Evolutionary conservation across 2,797 vertebrate genomes (phyloP).

Genomic region (Pangasius djambal): DNA sequence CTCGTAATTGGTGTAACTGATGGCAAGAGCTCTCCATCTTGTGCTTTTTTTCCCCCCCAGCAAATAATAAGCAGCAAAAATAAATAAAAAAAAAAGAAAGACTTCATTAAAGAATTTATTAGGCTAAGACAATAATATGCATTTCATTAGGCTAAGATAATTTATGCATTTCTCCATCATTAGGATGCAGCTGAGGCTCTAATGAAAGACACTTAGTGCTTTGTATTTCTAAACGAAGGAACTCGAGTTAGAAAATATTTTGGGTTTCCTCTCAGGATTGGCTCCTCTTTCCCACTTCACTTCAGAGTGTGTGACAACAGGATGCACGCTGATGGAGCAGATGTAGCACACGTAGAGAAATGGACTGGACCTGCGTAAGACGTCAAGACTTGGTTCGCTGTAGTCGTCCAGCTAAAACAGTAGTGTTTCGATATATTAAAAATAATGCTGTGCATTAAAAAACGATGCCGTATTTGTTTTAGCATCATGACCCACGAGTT

Average conservation of each 20-base stretch:
- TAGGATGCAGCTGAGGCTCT: background rate
- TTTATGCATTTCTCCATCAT: background rate
- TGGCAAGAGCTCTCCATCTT: conserved; percentile 25
- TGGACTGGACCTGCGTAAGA: background rate
- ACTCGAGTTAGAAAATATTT: conserved; percentile 13
- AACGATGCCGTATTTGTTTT: background rate
- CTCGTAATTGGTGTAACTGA: conserved; percentile 54
- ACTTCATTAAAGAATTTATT: background rate
- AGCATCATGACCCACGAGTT: background rate
- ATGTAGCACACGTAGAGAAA: background rate
- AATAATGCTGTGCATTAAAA: too few species aligned
- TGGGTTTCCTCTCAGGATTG: background rate
- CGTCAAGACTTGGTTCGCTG: background rate
- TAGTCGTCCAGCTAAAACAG: background rate
- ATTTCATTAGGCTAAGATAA: background rate
- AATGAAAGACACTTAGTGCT: background rate
- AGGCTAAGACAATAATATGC: too few species aligned
- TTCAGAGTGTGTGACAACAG: background rate
- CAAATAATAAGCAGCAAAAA: background rate
- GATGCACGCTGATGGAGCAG: background rate
- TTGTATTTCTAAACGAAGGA: background rate
- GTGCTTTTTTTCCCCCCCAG: too few species aligned
- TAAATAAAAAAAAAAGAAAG: background rate
- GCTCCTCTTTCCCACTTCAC: background rate
- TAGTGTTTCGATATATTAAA: too few species aligned